Base-by-base conservation (phyloP, 2,888 invertebrate genomes). In the Cheilosia impressa region DNA sequence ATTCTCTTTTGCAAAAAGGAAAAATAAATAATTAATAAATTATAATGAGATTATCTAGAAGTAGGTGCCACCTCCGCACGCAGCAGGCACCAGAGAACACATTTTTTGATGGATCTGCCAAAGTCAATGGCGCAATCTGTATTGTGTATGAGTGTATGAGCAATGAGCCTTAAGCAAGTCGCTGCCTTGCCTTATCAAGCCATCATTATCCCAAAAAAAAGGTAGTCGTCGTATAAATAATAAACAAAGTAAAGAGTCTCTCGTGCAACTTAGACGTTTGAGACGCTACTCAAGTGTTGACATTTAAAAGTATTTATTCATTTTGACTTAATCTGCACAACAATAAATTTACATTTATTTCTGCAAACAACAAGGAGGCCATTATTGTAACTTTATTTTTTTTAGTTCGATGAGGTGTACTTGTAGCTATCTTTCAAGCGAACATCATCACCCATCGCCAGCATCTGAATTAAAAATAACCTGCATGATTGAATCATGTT, bases 1-100 rank as follows among this genome's bases (percentile, higher is more conserved):
- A 55, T 68, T 72, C 60, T 72, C 53, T 71, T 63, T 55, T 34
- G 66, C 38, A 41, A 68, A 63, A 57, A 68, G 66, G 17, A 76
- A 73, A 78, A 82, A 78, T 82, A 82, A 77, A 83, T 78, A 83
- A 83, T 83, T 83, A 83, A 83, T 83, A 83, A 83, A 79, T 79
- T 73, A 79, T 63, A 83, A 79, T 79, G 45, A 83, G 78, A 83
- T 83, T 83, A 83, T 83, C 83, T 83, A 24, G 50, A 52, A 73
- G 79, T 68, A 57, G 63, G 79, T 63, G 73, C 81, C 73, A 79
- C 83, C 83, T 79, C 83, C 78, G 63, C 78, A 79, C 72, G 68
- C 73, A 78, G 73, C 71, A 77, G 45, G 73, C 66, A 60, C 31
- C 73, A 57, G 45, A 66, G 66, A 75, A 80, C 78, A 68, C 41